Conservation (phyloP, 2,113 vertebrate species). For the Notarius quadriscutis region DNA sequence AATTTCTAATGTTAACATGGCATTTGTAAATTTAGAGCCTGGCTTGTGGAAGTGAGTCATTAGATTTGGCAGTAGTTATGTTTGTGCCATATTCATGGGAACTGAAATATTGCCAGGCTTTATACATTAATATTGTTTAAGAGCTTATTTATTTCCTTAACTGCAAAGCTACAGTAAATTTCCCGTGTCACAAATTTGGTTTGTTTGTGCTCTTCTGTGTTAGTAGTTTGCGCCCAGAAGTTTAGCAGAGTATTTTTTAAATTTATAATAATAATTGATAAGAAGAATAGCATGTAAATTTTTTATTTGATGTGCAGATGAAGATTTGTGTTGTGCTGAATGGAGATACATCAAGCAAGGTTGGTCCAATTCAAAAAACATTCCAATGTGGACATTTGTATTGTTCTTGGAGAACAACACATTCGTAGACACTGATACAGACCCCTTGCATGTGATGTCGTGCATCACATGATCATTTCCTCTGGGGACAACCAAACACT, state of each 20-base stretch:
- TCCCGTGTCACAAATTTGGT: constrained; percentile 19
- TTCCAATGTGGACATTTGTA: constrained; percentile 16
- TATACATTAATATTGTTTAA: constrained; percentile 22
- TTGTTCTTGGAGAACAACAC: background rate
- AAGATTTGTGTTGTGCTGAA: background rate
- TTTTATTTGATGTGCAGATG: background rate
- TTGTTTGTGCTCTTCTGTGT: background rate
- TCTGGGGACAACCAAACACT: no score
- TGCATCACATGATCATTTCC: no score
- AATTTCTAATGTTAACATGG: constrained; percentile 40
- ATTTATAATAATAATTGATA: background rate
- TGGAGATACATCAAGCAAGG: background rate
- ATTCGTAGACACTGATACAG: constrained; percentile 24
- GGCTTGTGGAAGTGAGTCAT: constrained; percentile 26
- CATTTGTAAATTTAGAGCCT: constrained; percentile 28
- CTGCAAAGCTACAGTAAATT: constrained; percentile 13
- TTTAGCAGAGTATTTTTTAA: background rate
- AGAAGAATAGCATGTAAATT: background rate
- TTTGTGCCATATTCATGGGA: constrained; percentile 23
- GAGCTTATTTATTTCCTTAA: constrained; percentile 19
- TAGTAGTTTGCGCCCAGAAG: background rate
- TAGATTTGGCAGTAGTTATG: constrained; percentile 10
- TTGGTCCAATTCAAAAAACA: constrained; percentile 9
- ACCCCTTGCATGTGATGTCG: background rate
- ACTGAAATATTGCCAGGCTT: constrained; percentile 24